Conservation (phyloP, 1,140 invertebrate species). For the Panonychus citri region DNA sequence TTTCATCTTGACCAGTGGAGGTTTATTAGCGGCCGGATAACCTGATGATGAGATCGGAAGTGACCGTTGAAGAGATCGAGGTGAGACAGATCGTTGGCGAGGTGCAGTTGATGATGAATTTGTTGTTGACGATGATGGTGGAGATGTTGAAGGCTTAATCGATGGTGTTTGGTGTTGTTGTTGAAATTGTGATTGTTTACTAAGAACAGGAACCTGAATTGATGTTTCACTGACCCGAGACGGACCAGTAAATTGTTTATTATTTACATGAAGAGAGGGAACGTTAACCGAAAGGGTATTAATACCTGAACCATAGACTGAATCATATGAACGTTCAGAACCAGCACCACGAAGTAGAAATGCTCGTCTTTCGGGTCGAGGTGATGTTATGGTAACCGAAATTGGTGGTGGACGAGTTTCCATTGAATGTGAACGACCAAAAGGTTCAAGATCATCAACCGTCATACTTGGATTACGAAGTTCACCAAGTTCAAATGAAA, state of each 20-base stretch:
- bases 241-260: background rate
- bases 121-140: background rate
- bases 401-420: constrained; percentile 11
- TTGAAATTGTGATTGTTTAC: background rate
- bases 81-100: background rate
- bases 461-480: constrained; percentile 13
- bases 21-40: background rate
- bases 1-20: constrained; percentile 11
- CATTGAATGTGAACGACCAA: constrained; percentile 13
- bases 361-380: constrained; percentile 16
- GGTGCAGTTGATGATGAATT: background rate
- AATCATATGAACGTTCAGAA: background rate
- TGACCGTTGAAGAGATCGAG: background rate
- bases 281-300: constrained; percentile 8
- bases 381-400: constrained; percentile 14
- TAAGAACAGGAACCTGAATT: background rate
- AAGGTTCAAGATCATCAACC: constrained; percentile 11
- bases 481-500: constrained; percentile 15
- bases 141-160: background rate
- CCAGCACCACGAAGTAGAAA: constrained; percentile 14
- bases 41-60: background rate
- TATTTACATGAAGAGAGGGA: background rate
- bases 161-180: background rate
- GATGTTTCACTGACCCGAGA: background rate
- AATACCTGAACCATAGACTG: background rate